phyloP scores from a whole-genome alignment of 1,140 invertebrate species.

The Cotesia glomerata region DNA sequence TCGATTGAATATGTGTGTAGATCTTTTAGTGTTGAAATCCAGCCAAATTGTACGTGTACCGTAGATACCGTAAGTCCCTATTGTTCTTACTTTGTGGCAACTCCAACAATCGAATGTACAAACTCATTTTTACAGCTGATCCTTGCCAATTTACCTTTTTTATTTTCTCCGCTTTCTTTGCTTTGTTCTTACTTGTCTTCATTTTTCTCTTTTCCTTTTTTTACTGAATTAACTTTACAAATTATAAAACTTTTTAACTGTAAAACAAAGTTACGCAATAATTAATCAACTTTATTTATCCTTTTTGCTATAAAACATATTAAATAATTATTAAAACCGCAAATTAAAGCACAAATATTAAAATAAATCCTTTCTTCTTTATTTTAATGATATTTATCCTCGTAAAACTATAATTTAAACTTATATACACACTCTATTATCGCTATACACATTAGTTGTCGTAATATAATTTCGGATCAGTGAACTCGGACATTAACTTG shows the following conservation, averaged over 20 bases:
- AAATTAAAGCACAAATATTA: no score
- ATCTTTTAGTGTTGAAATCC: constrained; percentile 1
- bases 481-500: not conserved
- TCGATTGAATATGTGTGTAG: constrained; percentile 7
- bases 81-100: not conserved
- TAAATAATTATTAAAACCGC: no score
- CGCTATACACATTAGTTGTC: not conserved
- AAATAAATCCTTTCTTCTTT: no score
- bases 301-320: no score
- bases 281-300: no score
- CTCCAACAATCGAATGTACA: not conserved
- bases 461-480: constrained; percentile 1
- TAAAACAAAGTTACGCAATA: no score
- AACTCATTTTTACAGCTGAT: not conserved
- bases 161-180: not conserved
- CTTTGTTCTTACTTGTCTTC: not conserved
- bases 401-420: not conserved
- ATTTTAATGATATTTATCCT: no score
- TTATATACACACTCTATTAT: not conserved
- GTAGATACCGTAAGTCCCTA: not conserved
- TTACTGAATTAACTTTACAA: not conserved
- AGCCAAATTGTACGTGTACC: constrained; percentile 21
- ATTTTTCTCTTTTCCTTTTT: not conserved
- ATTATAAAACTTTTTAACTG: not conserved
- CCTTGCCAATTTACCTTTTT: constrained; percentile 10